These are phyloP conservation scores for Lateolabrax maculatus DNA, from an alignment of 2,797 vertebrate species.

Conservation along the genomic window DNA sequence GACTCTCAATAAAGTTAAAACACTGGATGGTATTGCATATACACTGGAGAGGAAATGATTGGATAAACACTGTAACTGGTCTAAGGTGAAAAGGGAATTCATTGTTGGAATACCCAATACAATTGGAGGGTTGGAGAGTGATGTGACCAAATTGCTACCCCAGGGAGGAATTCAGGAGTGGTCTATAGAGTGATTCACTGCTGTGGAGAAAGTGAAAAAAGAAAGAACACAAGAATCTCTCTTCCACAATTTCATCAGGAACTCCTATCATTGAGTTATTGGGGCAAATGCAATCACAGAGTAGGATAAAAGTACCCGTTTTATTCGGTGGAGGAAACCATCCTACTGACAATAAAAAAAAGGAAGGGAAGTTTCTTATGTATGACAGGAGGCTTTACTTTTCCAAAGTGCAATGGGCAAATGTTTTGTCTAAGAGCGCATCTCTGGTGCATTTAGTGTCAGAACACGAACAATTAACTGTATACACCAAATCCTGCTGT, in stretches of 20 bases:
- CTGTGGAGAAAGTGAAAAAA: constrained; percentile 16
- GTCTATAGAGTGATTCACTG: constrained; percentile 27
- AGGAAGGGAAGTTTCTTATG: neutral
- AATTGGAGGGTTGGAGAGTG: constrained; percentile 14
- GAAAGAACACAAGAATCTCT: constrained; percentile 27
- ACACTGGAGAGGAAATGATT: constrained; percentile 19
- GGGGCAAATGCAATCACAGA: constrained; percentile 39
- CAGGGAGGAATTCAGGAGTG: constrained; percentile 24
- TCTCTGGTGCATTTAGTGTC: neutral
- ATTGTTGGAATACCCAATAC: constrained; percentile 22
- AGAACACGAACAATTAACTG: neutral
- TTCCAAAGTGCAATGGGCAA: constrained; percentile 8
- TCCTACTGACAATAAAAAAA: neutral
- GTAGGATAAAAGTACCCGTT: constrained; percentile 3
- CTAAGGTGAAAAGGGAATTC: constrained; percentile 26
- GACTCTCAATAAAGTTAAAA: constrained; percentile 7
- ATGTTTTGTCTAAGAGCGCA: neutral
- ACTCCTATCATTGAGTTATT: constrained; percentile 35
- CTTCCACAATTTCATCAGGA: constrained; percentile 28
- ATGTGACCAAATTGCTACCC: constrained; percentile 39
- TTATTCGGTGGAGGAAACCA: constrained; percentile 21
- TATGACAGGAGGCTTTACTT: neutral
- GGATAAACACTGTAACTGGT: constrained; percentile 24
- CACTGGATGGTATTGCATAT: constrained; percentile 27
- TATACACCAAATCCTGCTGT: neutral